Percentiles rank a stretch among this genome's conserved stretches.
Evolutionary conservation across 1,140 invertebrate genomes (phyloP).

Genomic region (Trachymyrmex septentrionalis): DNA sequence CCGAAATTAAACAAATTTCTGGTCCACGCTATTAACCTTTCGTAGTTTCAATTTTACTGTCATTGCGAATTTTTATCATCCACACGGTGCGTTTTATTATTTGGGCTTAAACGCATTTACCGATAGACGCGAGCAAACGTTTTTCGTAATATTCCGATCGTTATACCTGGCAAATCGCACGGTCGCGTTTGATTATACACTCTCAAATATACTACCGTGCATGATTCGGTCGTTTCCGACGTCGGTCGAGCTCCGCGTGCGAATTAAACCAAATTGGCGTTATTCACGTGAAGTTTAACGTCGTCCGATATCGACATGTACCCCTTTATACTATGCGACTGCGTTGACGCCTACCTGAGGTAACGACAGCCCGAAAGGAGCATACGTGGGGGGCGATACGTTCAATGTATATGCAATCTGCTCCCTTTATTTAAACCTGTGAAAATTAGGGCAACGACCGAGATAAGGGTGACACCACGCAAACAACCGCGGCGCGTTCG

Average conservation of each 20-base stretch:
- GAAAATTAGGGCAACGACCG: constrained; percentile 79
- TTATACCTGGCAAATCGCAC: constrained; percentile 21
- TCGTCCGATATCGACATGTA: constrained; percentile 45
- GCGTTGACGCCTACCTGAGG: constrained; percentile 59
- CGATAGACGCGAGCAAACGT: not conserved
- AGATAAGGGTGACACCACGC: constrained; percentile 79
- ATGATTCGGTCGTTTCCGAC: constrained; percentile 45
- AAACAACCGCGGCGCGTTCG: constrained; percentile 68
- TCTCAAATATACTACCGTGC: constrained; percentile 41
- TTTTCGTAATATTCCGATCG: constrained; percentile 37
- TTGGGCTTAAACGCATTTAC: constrained; percentile 19
- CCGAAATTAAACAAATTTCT: constrained; percentile 12
- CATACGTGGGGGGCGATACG: constrained; percentile 57
- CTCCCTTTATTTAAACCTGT: constrained; percentile 75
- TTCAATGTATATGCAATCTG: constrained; percentile 44
- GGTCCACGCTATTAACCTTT: not conserved
- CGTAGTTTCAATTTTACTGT: constrained; percentile 6
- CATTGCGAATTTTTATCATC: constrained; percentile 25
- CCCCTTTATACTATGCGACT: constrained; percentile 24
- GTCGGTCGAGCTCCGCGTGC: constrained; percentile 8
- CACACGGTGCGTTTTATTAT: constrained; percentile 24
- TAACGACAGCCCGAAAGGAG: constrained; percentile 55
- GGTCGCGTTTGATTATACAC: constrained; percentile 40
- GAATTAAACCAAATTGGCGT: constrained; percentile 59
- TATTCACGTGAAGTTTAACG: constrained; percentile 58